A percentile compares a stretch with the other conserved stretches of the same genome.
These are phyloP conservation scores for Sinocyclocheilus rhinocerous DNA, from an alignment of 2,113 vertebrate species.

Conservation along the genomic window DNA sequence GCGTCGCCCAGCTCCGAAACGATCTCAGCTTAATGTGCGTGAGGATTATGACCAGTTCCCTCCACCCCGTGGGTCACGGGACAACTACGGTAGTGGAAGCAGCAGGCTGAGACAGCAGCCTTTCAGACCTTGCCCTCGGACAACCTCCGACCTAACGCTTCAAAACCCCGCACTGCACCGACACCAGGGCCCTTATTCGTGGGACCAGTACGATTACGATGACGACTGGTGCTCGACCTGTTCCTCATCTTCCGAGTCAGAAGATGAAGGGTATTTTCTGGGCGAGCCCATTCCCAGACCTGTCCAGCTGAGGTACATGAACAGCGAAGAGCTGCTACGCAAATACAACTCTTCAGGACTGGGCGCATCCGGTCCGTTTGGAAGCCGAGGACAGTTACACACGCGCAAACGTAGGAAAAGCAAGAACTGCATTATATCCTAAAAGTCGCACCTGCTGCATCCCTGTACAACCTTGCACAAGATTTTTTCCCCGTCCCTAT, in stretches of 20 bases:
- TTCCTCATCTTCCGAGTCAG: constrained; percentile 96
- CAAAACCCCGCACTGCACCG: constrained; percentile 88
- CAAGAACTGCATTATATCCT: constrained; percentile 99
- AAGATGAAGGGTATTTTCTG: constrained; percentile 97
- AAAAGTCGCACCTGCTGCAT: constrained; percentile 62
- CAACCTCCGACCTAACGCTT: constrained; percentile 93
- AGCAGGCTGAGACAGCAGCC: constrained; percentile 78
- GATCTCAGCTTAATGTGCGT: constrained; percentile 79
- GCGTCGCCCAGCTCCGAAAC: constrained; percentile 81
- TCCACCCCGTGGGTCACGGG: constrained; percentile 82
- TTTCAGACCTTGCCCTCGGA: constrained; percentile 90
- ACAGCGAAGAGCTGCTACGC: constrained; percentile 92
- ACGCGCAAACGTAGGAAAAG: constrained; percentile 94
- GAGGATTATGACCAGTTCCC: constrained; percentile 92
- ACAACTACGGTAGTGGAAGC: constrained; percentile 68
- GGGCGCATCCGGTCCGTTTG: constrained; percentile 81
- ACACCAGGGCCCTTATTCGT: constrained; percentile 82
- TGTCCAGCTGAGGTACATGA: constrained; percentile 89
- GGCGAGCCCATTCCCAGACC: constrained; percentile 95
- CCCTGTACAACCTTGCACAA: constrained; percentile 45
- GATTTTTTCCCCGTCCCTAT: constrained; percentile 49
- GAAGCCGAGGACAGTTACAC: constrained; percentile 86
- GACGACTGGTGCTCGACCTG: constrained; percentile 98
- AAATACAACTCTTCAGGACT: constrained; percentile 84
- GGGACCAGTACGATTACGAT: constrained; percentile 81